phyloP scores from a whole-genome alignment of 2,113 vertebrate genomes.

The Chaetodon auriga region DNA sequence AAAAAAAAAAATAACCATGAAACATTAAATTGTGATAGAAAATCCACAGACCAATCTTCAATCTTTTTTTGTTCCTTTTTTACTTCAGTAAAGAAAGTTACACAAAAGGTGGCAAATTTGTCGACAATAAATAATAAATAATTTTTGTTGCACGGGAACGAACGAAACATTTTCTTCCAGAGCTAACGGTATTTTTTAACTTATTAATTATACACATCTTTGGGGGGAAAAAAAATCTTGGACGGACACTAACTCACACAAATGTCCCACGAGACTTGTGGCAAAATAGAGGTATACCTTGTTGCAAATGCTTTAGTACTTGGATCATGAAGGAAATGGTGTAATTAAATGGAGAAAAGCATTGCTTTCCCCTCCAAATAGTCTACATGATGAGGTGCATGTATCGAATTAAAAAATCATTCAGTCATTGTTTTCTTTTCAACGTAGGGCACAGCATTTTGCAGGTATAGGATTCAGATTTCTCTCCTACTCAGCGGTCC shows the following conservation, averaged over 20 bases:
- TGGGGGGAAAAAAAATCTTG: slow-evolving; percentile 88
- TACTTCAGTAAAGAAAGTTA: slow-evolving; percentile 96
- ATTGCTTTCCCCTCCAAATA: slow-evolving; percentile 82
- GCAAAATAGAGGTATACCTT: slow-evolving; percentile 99
- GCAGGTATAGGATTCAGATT: slow-evolving; percentile 83
- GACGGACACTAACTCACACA: slow-evolving; percentile 93
- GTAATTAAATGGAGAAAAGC: slow-evolving; percentile 75
- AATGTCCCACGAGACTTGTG: slow-evolving; percentile 91
- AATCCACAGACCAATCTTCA: slow-evolving; percentile 90
- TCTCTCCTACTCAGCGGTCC: slow-evolving; percentile 74
- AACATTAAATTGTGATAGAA: slow-evolving; percentile 86
- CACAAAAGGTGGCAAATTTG: slow-evolving; percentile 98
- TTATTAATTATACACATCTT: slow-evolving; percentile 97
- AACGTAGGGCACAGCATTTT: slow-evolving; percentile 84
- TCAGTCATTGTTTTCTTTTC: slow-evolving; percentile 81
- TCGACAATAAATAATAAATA: slow-evolving; percentile 99
- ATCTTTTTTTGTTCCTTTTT: slow-evolving; percentile 83
- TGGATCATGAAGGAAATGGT: slow-evolving; percentile 86
- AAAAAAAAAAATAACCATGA: slow-evolving; percentile 51
- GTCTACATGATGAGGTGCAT: slow-evolving; percentile 75
- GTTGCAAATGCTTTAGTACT: slow-evolving; percentile 95
- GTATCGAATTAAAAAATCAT: slow-evolving; percentile 74
- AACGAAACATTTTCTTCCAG: slow-evolving; percentile 87
- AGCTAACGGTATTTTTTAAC: slow-evolving; percentile 85
- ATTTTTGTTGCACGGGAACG: slow-evolving; percentile 94